Percentiles rank a stretch among this genome's conserved stretches.
Evolutionary conservation across 2,797 vertebrate genomes (phyloP).

Genomic region (Myripristis jacobus): DNA sequence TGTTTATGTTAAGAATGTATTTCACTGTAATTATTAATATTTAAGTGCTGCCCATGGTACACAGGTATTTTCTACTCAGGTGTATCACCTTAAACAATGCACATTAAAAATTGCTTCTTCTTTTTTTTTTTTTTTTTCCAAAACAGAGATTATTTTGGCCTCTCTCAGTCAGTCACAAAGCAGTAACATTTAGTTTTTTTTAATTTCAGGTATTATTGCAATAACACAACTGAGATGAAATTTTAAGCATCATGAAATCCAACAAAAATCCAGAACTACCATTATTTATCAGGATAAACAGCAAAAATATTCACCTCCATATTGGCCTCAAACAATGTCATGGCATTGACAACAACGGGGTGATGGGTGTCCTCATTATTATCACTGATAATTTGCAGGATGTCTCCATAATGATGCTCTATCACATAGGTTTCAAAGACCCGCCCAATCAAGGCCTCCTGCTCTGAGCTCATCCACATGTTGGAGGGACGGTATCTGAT

Average conservation of each 20-base stretch:
- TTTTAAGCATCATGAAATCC: neutral
- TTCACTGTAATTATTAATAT: no score
- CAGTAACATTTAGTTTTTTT: no score
- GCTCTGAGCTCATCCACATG: constrained; percentile 84
- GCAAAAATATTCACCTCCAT: constrained; percentile 88
- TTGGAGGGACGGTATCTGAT: neutral
- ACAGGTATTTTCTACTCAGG: no score
- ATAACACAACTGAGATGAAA: neutral
- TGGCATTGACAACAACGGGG: constrained; percentile 89
- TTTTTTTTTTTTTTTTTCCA: no score
- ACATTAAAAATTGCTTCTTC: no score
- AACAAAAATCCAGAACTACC: neutral
- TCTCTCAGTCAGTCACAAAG: no score
- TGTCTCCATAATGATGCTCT: constrained; percentile 87
- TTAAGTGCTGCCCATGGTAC: no score
- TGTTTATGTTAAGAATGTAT: neutral
- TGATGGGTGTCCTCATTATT: constrained; percentile 84
- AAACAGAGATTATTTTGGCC: no score
- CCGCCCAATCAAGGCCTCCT: constrained; percentile 85
- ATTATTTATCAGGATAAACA: neutral
- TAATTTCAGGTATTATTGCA: neutral
- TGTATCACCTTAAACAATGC: no score
- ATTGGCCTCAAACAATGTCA: constrained; percentile 94
- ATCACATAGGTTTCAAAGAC: constrained; percentile 90
- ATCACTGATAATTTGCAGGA: constrained; percentile 84